Evolutionary conservation across 92 coral and sea anemone species (phyloP).

Genomic region (Pocillopora grandis): DNA sequence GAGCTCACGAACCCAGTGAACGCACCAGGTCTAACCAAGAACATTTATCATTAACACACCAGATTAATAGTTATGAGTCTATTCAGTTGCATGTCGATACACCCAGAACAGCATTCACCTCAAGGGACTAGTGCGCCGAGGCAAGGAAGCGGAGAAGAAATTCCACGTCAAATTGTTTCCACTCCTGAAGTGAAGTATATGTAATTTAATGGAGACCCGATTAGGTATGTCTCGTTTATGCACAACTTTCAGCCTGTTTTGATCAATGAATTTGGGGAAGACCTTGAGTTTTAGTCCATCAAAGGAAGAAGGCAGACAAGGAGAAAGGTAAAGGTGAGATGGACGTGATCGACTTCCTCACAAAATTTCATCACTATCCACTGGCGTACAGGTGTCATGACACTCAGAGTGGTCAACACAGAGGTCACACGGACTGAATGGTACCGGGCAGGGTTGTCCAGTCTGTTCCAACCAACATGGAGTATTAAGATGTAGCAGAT

Average conservation of each 20-base stretch:
- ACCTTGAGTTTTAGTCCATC: background rate
- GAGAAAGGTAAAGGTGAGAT: background rate
- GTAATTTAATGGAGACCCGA: background rate
- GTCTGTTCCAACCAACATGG: conserved; percentile 45
- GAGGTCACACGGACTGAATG: background rate
- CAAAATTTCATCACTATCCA: background rate
- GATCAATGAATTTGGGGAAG: background rate
- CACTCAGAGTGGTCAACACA: background rate
- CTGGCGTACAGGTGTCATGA: background rate
- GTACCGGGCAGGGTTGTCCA: background rate
- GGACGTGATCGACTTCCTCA: background rate
- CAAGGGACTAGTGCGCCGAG: too few species aligned
- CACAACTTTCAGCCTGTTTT: background rate
- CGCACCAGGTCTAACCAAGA: too few species aligned
- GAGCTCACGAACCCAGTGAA: too few species aligned
- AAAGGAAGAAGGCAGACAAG: background rate
- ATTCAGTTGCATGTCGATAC: too few species aligned
- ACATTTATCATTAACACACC: too few species aligned
- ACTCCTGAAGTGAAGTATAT: background rate
- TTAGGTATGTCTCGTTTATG: background rate
- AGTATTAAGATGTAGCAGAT: conserved; percentile 58
- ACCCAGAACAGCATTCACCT: too few species aligned
- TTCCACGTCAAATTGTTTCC: too few species aligned
- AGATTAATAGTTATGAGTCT: too few species aligned
- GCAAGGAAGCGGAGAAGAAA: too few species aligned